Base-by-base conservation (phyloP, 2,888 invertebrate genomes). In the Drosophila barbarae region DNA sequence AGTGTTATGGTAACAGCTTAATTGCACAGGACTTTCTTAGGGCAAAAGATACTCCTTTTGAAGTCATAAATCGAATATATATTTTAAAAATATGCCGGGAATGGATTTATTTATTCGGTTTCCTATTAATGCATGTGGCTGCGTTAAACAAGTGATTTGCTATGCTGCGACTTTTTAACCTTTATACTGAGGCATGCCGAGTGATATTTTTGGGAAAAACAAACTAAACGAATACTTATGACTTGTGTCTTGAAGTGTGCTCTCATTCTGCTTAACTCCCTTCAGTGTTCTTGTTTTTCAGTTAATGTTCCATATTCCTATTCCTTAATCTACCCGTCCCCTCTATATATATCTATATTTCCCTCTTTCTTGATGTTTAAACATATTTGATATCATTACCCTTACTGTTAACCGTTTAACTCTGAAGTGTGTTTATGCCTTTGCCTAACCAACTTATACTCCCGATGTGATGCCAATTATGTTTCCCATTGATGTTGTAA, bases 401-500 rank as follows among this genome's bases (percentile, higher is more conserved):
- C 72, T 77, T 57, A 71, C 65, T 70, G 77, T 82, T 79, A 70
- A 67, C 49, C 53, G 63, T 59, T 73, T 69, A 63, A 44, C 46
- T 80, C 68, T 74, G 69, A 60, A 79, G 58, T 72, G 78, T 70
- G 73, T 76, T 77, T 71, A 64, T 71, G 70, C 72, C 69, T 72
- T 58, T 41, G 49, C 38, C 38, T 54, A 51, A 46, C 18, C 26
- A 55, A 67, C 49, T 58, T 46, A 46, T 34, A 32, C 52, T 69
- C 32, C 6, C 51, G 65, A 72, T 81, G 81, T 79, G 76, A 73
- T 69, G 69, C 55, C 49, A 67, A 69, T 56, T 52, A 47, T 76
- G 55, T 44, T 54, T 47, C 54, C 65, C 72, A 73, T 84, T 71
- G 77, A 71, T 82, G 84, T 82, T 78, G 84, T 82, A 75, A 78